Percentiles rank a stretch among this genome's conserved stretches.
Evolutionary conservation across 2,888 invertebrate species (phyloP).

Genomic region (Stenchaetothrips biformis): DNA sequence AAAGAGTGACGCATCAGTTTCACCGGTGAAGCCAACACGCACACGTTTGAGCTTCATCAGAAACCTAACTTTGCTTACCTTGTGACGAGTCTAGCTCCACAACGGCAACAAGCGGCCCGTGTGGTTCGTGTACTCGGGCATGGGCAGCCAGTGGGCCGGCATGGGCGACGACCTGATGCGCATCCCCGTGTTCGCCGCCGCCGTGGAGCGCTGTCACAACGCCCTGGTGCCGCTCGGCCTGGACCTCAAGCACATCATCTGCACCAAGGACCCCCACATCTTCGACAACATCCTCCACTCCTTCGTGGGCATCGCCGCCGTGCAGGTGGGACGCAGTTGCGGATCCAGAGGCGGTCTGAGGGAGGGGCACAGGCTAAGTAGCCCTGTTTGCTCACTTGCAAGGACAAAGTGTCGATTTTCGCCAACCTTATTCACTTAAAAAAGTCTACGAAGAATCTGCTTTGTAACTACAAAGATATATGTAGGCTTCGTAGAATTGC

Average conservation of each 20-base stretch:
- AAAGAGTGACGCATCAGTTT: neutral
- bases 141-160: constrained; percentile 69
- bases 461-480: too few relatives aligned
- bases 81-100: constrained; percentile 51
- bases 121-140: constrained; percentile 70
- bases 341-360: too few relatives aligned
- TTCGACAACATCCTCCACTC: constrained; percentile 64
- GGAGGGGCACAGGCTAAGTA: too few relatives aligned
- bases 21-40: neutral
- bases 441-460: too few relatives aligned
- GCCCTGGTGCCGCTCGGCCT: constrained; percentile 56
- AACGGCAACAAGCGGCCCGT: constrained; percentile 53
- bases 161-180: constrained; percentile 64
- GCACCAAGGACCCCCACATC: constrained; percentile 55
- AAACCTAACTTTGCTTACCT: neutral
- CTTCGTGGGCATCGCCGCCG: constrained; percentile 70
- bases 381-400: too few relatives aligned
- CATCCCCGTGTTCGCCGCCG: constrained; percentile 59
- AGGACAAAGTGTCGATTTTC: too few relatives aligned
- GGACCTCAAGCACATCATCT: constrained; percentile 58
- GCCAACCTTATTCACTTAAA: too few relatives aligned
- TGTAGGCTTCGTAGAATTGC: too few relatives aligned
- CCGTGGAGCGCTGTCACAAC: constrained; percentile 57
- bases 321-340: constrained; percentile 52
- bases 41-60: too few relatives aligned